Evolutionary conservation across 2,888 invertebrate species (phyloP).

Genomic region (Junonia oenone): DNA sequence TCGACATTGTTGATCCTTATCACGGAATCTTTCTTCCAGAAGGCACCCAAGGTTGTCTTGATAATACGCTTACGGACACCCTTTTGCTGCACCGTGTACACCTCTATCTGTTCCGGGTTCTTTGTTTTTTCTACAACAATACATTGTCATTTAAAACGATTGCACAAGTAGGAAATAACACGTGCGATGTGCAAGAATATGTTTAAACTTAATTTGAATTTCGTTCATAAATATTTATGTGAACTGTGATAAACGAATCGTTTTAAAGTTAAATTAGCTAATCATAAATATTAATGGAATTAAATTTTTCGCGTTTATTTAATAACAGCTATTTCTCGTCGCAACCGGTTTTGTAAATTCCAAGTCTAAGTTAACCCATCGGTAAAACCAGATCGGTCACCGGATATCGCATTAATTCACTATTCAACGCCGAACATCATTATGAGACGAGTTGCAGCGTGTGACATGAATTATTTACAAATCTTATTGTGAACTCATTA

Average conservation of each 20-base stretch:
- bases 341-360: neutral
- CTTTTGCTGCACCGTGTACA: conserved; percentile 82
- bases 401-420: conserved; percentile 22
- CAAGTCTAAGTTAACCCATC: conserved; percentile 3
- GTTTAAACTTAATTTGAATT: neutral
- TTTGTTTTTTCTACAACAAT: conserved; percentile 83
- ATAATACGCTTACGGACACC: conserved; percentile 81
- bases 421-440: conserved; percentile 25
- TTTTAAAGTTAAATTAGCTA: neutral
- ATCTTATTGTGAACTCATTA: conserved; percentile 48
- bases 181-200: neutral
- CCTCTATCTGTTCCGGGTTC: conserved; percentile 84
- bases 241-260: neutral
- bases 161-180: neutral
- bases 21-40: conserved; percentile 84
- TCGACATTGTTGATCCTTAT: conserved; percentile 86
- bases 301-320: neutral
- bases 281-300: neutral
- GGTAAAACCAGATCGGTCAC: conserved; percentile 1
- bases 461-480: conserved; percentile 53
- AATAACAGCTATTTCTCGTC: neutral
- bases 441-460: conserved; percentile 28
- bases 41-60: conserved; percentile 81
- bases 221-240: neutral
- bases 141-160: neutral